These are phyloP conservation scores for Orgyia antiqua DNA, from an alignment of 2,888 invertebrate genomes.

Conservation along the genomic window DNA sequence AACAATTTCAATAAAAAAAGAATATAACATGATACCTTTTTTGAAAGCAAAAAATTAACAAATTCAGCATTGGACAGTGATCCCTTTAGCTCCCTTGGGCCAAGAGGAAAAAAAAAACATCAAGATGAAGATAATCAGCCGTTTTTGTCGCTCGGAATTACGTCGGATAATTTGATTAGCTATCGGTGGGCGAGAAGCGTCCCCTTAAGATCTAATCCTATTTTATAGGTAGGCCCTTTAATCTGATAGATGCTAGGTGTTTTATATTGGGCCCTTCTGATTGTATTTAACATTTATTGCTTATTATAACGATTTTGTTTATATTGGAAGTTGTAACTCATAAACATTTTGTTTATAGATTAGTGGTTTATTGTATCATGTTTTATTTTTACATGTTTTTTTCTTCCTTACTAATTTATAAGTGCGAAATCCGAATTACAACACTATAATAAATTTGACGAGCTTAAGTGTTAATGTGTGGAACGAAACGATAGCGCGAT, in stretches of 20 bases:
- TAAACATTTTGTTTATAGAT: conserved; percentile 1
- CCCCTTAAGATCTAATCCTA: conserved; percentile 63
- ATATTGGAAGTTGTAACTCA: conserved; percentile 1
- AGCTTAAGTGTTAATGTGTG: too few relatives aligned
- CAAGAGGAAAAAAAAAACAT: conserved; percentile 42
- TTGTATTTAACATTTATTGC: conserved; percentile 27
- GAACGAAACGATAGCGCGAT: too few relatives aligned
- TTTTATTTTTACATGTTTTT: too few relatives aligned
- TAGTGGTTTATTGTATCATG: too few relatives aligned
- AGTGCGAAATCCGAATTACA: too few relatives aligned
- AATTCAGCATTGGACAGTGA: conserved; percentile 46
- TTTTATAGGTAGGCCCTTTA: conserved; percentile 56
- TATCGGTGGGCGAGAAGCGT: conserved; percentile 60
- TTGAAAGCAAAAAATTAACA: conserved; percentile 27
- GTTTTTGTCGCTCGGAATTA: conserved; percentile 68
- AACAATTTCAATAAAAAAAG: too few relatives aligned
- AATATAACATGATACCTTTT: conserved; percentile 23
- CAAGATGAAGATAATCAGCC: conserved; percentile 61
- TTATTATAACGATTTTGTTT: conserved; percentile 12
- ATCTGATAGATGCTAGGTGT: conserved; percentile 47
- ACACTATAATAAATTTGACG: too few relatives aligned
- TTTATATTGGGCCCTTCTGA: conserved; percentile 29
- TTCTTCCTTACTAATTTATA: too few relatives aligned
- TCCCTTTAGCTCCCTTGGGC: conserved; percentile 48
- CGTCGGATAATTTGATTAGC: conserved; percentile 69